Evolutionary conservation across 2,888 invertebrate species (phyloP).

Genomic region (Lasioglossum malachurum): DNA sequence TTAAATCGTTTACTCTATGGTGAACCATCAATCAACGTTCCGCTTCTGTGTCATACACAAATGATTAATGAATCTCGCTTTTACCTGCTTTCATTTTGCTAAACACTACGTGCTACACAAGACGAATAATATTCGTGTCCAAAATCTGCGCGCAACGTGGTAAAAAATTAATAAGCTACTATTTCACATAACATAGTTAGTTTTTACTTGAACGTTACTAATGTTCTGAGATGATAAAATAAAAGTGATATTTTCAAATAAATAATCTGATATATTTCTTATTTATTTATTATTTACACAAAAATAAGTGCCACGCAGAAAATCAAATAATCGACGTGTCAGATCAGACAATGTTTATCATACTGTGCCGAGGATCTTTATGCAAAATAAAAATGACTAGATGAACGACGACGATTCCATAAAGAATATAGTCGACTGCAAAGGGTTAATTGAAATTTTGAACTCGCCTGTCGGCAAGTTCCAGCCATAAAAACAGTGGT

Average conservation of each 20-base stretch:
- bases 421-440: too few species aligned
- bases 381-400: too few species aligned
- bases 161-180: neutral
- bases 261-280: too few species aligned
- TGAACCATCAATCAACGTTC: neutral
- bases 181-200: neutral
- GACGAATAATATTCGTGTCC: neutral
- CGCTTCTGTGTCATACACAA: neutral
- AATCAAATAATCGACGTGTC: too few species aligned
- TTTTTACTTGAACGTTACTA: neutral
- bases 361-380: too few species aligned
- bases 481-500: neutral
- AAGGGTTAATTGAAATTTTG: too few species aligned
- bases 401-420: too few species aligned
- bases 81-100: slow-evolving; percentile 2
- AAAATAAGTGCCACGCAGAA: too few species aligned
- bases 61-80: slow-evolving; percentile 10
- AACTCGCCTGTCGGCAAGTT: neutral
- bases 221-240: neutral
- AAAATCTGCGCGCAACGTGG: neutral
- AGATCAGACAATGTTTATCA: too few species aligned
- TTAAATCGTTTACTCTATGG: slow-evolving; percentile 1
- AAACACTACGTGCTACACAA: neutral
- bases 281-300: too few species aligned
- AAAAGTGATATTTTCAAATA: too few species aligned